These are phyloP conservation scores for Coenobita brevimanus DNA, from an alignment of 1,140 invertebrate species.

Conservation along the genomic window DNA sequence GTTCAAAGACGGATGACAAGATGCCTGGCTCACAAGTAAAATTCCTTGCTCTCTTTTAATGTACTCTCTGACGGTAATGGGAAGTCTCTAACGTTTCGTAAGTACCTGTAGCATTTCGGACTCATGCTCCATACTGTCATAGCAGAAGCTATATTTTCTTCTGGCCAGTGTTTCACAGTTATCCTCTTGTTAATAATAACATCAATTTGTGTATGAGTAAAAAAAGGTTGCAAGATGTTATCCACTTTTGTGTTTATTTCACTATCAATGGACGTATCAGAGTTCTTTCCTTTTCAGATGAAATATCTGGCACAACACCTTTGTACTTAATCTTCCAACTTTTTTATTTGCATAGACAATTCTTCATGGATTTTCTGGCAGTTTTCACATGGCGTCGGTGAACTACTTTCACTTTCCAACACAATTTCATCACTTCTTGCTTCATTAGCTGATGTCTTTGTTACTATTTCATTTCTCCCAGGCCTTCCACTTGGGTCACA, in stretches of 20 bases:
- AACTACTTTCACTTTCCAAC: background rate
- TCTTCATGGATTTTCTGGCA: slow-evolving; percentile 2
- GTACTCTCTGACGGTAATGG: no score
- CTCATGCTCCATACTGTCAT: background rate
- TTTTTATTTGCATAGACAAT: background rate
- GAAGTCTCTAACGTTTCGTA: background rate
- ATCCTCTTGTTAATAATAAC: background rate
- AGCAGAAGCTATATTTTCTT: no score
- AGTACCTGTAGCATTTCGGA: background rate
- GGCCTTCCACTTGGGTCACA: background rate
- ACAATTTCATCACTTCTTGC: background rate
- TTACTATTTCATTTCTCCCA: no score
- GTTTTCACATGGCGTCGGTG: background rate
- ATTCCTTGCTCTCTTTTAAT: no score
- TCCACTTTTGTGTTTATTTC: no score
- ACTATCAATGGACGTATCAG: no score
- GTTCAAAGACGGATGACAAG: no score
- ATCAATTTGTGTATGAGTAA: background rate
- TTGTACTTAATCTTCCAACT: background rate
- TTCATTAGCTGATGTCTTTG: background rate
- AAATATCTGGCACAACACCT: background rate
- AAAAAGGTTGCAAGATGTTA: no score
- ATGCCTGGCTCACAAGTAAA: no score
- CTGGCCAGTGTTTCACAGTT: no score
- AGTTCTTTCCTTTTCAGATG: no score